phyloP scores from a whole-genome alignment of 2,797 vertebrate genomes.

The Vespertilio murinus region DNA sequence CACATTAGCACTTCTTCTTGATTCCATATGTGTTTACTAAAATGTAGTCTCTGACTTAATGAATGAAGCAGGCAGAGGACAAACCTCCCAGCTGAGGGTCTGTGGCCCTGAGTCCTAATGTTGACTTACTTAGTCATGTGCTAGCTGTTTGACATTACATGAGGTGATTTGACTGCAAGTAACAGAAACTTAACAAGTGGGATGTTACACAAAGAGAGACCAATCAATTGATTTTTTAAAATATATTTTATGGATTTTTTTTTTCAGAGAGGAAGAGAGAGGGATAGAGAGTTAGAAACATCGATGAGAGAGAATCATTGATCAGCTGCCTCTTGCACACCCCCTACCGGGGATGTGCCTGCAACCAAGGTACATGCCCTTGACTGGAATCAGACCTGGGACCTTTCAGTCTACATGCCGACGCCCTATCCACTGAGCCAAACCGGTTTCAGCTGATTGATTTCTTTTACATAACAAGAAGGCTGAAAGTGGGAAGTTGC shows the following conservation, averaged over 20 bases:
- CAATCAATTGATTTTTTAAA: neutral
- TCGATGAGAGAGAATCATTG: too few species aligned
- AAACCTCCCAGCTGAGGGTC: neutral
- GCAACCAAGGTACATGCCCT: too few species aligned
- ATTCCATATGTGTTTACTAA: neutral
- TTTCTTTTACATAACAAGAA: neutral
- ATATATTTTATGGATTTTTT: too few species aligned
- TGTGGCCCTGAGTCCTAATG: neutral
- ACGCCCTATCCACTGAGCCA: too few species aligned
- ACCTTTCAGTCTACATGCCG: too few species aligned
- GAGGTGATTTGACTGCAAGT: neutral
- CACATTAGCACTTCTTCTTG: neutral
- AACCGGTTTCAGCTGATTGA: too few species aligned
- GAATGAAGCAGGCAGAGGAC: neutral
- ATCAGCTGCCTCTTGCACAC: too few species aligned
- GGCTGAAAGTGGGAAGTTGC: neutral
- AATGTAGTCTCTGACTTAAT: neutral
- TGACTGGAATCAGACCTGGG: too few species aligned
- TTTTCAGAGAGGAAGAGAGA: too few species aligned
- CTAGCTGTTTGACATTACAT: neutral
- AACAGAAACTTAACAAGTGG: neutral
- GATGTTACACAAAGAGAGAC: neutral
- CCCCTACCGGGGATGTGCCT: too few species aligned
- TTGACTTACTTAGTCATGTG: neutral
- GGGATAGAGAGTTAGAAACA: too few species aligned